A percentile compares a stretch with the other conserved stretches of the same genome.
Conservation (phyloP, 1,140 invertebrate species). For the Macrosteles quadrilineatus region DNA sequence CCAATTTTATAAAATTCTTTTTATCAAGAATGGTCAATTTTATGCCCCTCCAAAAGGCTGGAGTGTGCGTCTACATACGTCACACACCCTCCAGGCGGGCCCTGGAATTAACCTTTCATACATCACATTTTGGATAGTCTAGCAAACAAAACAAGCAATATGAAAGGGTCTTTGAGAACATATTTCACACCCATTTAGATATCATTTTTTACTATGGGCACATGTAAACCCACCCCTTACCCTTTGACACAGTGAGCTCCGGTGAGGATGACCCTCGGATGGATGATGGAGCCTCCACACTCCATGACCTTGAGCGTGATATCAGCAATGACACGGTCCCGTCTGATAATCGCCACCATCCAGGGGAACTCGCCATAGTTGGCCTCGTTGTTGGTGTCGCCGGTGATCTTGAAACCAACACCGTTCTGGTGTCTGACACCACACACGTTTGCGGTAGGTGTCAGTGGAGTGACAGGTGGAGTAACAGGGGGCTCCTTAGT, state of each 20-base stretch:
- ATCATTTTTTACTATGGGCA: no score
- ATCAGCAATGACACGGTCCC: slow-evolving; percentile 60
- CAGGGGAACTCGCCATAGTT: slow-evolving; percentile 57
- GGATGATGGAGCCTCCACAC: slow-evolving; percentile 75
- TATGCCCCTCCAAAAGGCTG: no score
- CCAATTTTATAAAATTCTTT: no score
- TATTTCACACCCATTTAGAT: no score
- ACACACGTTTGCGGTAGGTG: slow-evolving; percentile 52
- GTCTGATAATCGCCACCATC: slow-evolving; percentile 53
- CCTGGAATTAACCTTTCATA: no score
- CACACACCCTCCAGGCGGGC: no score
- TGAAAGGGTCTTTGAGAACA: no score
- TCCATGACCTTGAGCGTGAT: slow-evolving; percentile 64
- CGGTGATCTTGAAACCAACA: slow-evolving; percentile 68
- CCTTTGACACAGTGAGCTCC: slow-evolving; percentile 62
- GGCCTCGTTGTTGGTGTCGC: slow-evolving; percentile 62
- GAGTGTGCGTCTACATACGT: no score
- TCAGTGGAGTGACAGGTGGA: background rate
- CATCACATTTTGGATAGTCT: no score
- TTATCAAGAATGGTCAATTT: no score
- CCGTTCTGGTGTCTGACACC: slow-evolving; percentile 69
- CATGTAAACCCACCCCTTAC: no score
- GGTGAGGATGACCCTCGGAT: slow-evolving; percentile 67
- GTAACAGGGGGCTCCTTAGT: background rate
- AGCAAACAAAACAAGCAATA: no score